Conservation (phyloP, 1,140 invertebrate genomes). For the Melanaphis sacchari region DNA sequence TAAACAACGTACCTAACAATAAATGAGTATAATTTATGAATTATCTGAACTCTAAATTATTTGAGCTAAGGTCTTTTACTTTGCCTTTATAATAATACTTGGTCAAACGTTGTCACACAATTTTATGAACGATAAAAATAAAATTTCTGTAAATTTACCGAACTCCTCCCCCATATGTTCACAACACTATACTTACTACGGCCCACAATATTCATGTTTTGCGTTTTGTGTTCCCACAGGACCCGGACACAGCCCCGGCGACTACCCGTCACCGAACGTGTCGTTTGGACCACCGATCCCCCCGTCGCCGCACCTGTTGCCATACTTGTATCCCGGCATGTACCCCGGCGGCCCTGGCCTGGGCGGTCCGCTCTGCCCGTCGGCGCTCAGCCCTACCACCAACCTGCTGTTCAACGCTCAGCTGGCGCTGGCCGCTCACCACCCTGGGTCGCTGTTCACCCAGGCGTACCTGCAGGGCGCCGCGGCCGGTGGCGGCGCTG, state of each 20-base stretch:
- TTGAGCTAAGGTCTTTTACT: too few species aligned
- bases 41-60: too few species aligned
- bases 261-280: slow-evolving; percentile 83
- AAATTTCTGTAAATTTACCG: too few species aligned
- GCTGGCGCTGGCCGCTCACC: slow-evolving; percentile 79
- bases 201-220: background rate
- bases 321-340: slow-evolving; percentile 84
- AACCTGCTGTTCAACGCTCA: slow-evolving; percentile 84
- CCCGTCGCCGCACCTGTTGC: slow-evolving; percentile 80
- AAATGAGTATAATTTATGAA: too few species aligned
- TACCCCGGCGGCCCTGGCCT: slow-evolving; percentile 70
- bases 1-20: too few species aligned
- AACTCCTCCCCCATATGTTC: too few species aligned
- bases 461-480: slow-evolving; percentile 68
- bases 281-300: slow-evolving; percentile 87
- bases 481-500: slow-evolving; percentile 65
- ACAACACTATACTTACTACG: background rate
- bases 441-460: slow-evolving; percentile 72
- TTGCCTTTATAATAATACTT: too few species aligned
- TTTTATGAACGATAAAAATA: too few species aligned
- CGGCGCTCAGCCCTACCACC: slow-evolving; percentile 66
- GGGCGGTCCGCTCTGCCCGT: slow-evolving; percentile 72
- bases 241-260: slow-evolving; percentile 66
- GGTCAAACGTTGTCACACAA: too few species aligned
- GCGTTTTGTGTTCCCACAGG: slow-evolving; percentile 6